Evolutionary conservation across 1,140 invertebrate species (phyloP).

Genomic region (Drusus annulatus): DNA sequence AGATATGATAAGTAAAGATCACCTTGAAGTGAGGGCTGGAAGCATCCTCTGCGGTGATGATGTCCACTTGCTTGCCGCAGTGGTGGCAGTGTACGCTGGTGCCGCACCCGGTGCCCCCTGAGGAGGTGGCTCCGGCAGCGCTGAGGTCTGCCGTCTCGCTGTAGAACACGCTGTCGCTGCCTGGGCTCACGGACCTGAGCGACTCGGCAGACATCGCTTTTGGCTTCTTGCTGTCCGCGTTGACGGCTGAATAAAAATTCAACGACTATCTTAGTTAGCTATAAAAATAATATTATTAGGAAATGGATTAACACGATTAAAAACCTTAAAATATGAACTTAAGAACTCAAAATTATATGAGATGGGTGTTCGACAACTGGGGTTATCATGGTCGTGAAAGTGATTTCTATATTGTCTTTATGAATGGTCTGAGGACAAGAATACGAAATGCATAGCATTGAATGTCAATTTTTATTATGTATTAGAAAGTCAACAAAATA

Average conservation of each 20-base stretch:
- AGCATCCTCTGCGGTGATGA: conserved; percentile 69
- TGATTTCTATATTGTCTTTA: too few species aligned
- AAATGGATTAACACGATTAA: too few species aligned
- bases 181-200: conserved; percentile 86
- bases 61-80: conserved; percentile 84
- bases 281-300: too few species aligned
- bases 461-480: too few species aligned
- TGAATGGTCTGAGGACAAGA: too few species aligned
- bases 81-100: conserved; percentile 79
- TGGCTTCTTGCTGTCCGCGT: conserved; percentile 71
- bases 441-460: too few species aligned
- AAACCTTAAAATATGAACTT: too few species aligned
- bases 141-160: conserved; percentile 79
- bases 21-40: conserved; percentile 70
- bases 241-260: conserved; percentile 30
- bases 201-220: conserved; percentile 90
- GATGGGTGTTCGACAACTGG: too few species aligned
- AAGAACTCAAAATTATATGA: too few species aligned
- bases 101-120: conserved; percentile 64
- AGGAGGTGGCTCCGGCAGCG: conserved; percentile 56
- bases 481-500: too few species aligned
- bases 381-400: too few species aligned
- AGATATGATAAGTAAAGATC: conserved; percentile 70
- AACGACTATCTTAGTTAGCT: too few species aligned
- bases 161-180: conserved; percentile 91